A percentile compares a stretch with the other conserved stretches of the same genome.
These are phyloP conservation scores for Sylvietta virens DNA, from an alignment of 2,113 vertebrate genomes.

Conservation along the genomic window DNA sequence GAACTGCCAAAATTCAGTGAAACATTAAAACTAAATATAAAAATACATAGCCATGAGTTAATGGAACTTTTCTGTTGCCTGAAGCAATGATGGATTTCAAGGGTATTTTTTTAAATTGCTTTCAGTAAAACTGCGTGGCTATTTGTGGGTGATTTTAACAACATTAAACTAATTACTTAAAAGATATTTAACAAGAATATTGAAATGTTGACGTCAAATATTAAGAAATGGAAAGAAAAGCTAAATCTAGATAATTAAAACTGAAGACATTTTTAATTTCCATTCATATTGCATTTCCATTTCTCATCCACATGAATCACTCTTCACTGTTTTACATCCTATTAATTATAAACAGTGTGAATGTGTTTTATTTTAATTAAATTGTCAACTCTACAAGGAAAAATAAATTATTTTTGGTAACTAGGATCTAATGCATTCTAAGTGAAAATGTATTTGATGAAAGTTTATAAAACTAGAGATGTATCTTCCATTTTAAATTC, in stretches of 20 bases:
- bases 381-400: neutral
- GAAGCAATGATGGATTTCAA: neutral
- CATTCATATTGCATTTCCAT: neutral
- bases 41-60: neutral
- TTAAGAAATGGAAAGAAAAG: neutral
- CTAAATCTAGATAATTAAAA: neutral
- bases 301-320: neutral
- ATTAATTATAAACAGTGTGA: conserved; percentile 4
- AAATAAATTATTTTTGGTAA: neutral
- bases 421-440: neutral
- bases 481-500: neutral
- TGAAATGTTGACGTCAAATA: neutral
- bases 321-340: neutral
- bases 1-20: neutral
- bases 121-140: neutral
- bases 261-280: neutral
- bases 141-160: neutral
- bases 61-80: neutral
- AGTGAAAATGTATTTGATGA: neutral
- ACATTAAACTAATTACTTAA: neutral
- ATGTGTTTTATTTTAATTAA: conserved; percentile 31
- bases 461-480: neutral
- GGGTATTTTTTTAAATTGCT: neutral
- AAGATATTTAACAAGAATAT: neutral
- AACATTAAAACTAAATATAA: neutral